Percentiles rank a stretch among this genome's conserved stretches.
These are phyloP conservation scores for Triplophysa rosa DNA, from an alignment of 2,113 vertebrate species.

Conservation along the genomic window DNA sequence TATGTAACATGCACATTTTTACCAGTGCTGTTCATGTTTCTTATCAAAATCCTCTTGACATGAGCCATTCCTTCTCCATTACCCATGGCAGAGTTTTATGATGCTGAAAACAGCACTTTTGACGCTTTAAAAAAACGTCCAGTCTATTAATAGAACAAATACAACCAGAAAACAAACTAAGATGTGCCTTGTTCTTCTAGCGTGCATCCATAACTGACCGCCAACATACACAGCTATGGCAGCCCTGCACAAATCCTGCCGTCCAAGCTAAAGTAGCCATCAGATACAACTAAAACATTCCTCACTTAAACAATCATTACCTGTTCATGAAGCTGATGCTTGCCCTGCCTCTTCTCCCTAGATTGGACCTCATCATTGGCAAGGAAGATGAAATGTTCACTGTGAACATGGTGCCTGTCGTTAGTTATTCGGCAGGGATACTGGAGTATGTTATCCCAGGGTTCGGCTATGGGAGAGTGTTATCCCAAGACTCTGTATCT, in stretches of 20 bases:
- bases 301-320: constrained; percentile 43
- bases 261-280: not conserved
- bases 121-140: not conserved
- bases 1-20: constrained; percentile 39
- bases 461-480: not conserved
- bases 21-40: constrained; percentile 64
- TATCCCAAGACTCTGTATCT: constrained; percentile 31
- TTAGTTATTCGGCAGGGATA: constrained; percentile 12
- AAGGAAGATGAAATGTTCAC: constrained; percentile 79
- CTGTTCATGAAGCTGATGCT: constrained; percentile 61
- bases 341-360: constrained; percentile 63
- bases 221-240: not conserved
- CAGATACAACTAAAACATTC: not conserved
- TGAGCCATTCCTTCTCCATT: constrained; percentile 63
- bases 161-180: not conserved
- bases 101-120: constrained; percentile 37
- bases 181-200: not conserved
- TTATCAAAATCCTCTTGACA: constrained; percentile 59
- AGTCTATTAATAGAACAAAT: not conserved
- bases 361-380: constrained; percentile 65
- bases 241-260: not conserved
- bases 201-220: not conserved
- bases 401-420: constrained; percentile 71
- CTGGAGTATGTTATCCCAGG: not conserved
- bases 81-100: constrained; percentile 59